Percentiles rank a stretch among this genome's conserved stretches.
Evolutionary conservation across 2,113 vertebrate genomes (phyloP).

Genomic region (Lepisosteus oculatus): DNA sequence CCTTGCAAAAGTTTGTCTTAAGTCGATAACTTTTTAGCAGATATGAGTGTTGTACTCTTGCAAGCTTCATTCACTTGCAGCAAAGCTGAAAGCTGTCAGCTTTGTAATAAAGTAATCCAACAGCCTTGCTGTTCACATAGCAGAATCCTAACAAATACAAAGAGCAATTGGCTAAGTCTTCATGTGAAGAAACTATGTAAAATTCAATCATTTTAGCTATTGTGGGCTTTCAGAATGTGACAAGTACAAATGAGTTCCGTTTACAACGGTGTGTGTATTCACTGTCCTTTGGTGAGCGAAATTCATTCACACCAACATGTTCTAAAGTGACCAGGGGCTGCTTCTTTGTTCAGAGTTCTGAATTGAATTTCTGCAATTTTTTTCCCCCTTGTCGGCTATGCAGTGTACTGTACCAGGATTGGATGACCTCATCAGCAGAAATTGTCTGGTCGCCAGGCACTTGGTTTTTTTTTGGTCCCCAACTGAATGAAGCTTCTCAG

Average conservation of each 20-base stretch:
- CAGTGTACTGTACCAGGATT: conserved; percentile 1
- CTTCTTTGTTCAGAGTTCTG: not conserved
- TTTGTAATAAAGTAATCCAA: too few species aligned
- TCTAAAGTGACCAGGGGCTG: not conserved
- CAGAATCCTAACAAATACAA: not conserved
- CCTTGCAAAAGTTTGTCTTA: too few species aligned
- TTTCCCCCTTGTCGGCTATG: not conserved
- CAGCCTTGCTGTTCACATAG: not conserved
- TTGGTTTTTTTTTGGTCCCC: not conserved
- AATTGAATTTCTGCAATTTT: not conserved
- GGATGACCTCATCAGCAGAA: conserved; percentile 3
- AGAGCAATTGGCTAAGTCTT: not conserved
- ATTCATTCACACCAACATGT: not conserved
- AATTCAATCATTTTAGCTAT: not conserved
- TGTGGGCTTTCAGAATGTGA: not conserved
- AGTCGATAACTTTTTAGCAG: too few species aligned
- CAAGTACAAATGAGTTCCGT: not conserved
- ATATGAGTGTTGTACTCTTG: too few species aligned
- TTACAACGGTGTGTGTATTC: not conserved
- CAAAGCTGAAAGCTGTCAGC: too few species aligned
- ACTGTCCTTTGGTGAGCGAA: not conserved
- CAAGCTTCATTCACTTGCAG: too few species aligned
- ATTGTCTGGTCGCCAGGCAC: not conserved
- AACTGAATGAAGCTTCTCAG: not conserved
- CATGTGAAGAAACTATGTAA: not conserved